These are phyloP conservation scores for Hemiprocne comata DNA, from an alignment of 2,113 vertebrate genomes.

Conservation along the genomic window DNA sequence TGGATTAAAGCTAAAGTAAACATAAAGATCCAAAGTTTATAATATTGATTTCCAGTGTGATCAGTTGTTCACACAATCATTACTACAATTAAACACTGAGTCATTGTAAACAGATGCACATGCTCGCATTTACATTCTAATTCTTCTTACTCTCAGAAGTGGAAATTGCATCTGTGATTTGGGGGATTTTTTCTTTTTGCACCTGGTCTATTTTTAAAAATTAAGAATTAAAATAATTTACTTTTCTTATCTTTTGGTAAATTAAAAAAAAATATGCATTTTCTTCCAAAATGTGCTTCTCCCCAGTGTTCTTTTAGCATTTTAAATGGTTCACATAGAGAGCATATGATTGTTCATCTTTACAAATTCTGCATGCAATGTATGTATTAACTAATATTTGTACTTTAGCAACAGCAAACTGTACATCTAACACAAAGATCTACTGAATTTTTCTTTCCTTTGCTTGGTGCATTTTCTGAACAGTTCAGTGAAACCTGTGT, in stretches of 20 bases:
- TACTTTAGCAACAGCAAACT: not conserved
- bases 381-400: not conserved
- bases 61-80: slow-evolving; percentile 29
- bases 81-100: slow-evolving; percentile 48
- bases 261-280: not conserved
- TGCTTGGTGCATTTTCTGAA: not conserved
- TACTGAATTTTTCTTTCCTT: not conserved
- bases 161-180: slow-evolving; percentile 32
- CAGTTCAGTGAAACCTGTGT: not conserved
- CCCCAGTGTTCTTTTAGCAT: not conserved
- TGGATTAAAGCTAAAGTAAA: slow-evolving; percentile 66
- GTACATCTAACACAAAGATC: not conserved
- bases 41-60: slow-evolving; percentile 63
- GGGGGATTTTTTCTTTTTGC: slow-evolving; percentile 12
- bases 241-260: not conserved
- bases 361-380: not conserved
- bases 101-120: slow-evolving; percentile 44
- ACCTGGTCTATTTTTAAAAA: slow-evolving; percentile 41
- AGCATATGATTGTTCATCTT: not conserved
- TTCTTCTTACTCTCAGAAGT: not conserved
- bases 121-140: not conserved
- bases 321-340: not conserved
- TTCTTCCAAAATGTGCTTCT: not conserved
- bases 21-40: slow-evolving; percentile 56
- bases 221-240: slow-evolving; percentile 17